Evolutionary conservation across 2,888 invertebrate species (phyloP).

Genomic region (Dromius quadrimaculatus): DNA sequence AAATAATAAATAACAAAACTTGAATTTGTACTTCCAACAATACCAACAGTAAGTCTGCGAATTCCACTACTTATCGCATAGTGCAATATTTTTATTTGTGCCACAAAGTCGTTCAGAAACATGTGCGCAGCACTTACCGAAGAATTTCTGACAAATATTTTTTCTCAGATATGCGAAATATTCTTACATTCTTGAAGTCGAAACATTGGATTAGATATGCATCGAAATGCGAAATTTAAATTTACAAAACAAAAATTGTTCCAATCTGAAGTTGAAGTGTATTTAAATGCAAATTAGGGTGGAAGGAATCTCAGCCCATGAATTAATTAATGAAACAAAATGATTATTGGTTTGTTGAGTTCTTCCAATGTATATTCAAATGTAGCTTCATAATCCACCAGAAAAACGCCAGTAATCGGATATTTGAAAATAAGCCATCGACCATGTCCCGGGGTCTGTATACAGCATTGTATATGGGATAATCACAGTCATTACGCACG

Average conservation of each 20-base stretch:
- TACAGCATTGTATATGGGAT: conserved; percentile 21
- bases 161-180: conserved; percentile 26
- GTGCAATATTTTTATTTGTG: too few species aligned
- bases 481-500: conserved; percentile 54
- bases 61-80: too few species aligned
- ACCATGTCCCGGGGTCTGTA: conserved; percentile 1
- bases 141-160: conserved; percentile 12
- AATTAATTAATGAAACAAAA: too few species aligned
- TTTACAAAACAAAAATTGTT: conserved; percentile 21
- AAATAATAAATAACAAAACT: too few species aligned
- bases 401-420: conserved; percentile 27
- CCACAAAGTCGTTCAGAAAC: too few species aligned
- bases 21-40: too few species aligned
- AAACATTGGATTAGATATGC: conserved; percentile 25
- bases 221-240: conserved; percentile 19
- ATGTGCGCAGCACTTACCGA: background rate
- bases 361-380: too few species aligned
- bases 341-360: too few species aligned
- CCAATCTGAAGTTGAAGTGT: background rate
- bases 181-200: conserved; percentile 26
- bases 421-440: conserved; percentile 30
- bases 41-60: too few species aligned
- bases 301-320: too few species aligned
- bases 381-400: too few species aligned
- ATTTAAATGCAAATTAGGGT: conserved; percentile 30